A percentile compares a stretch with the other conserved stretches of the same genome.
phyloP scores from a whole-genome alignment of 2,797 vertebrate genomes.

The Neosalanx taihuensis region DNA sequence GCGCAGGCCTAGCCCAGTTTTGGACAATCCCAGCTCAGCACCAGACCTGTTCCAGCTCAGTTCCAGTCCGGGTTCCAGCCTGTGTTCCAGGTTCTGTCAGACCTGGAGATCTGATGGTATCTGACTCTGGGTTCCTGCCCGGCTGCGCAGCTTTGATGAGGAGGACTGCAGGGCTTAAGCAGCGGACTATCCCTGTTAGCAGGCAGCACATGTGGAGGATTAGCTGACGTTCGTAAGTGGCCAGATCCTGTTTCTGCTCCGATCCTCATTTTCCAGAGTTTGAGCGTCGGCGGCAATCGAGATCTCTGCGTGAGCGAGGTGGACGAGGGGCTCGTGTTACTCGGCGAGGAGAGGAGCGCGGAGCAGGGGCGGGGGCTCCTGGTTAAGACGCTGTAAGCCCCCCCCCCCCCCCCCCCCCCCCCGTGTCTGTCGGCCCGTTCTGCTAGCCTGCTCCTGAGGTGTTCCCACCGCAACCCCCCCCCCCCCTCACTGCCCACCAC shows the following conservation, averaged over 20 bases:
- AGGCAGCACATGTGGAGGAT: constrained; percentile 55
- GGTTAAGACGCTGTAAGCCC: constrained; percentile 54
- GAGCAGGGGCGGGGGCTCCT: constrained; percentile 22
- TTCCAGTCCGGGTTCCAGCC: constrained; percentile 18
- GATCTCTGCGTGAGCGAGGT: constrained; percentile 16
- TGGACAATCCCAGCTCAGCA: too few relatives aligned
- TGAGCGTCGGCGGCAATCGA: constrained; percentile 41
- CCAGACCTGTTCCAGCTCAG: not conserved
- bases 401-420: constrained; percentile 8
- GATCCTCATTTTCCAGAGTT: constrained; percentile 55
- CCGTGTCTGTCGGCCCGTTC: constrained; percentile 24
- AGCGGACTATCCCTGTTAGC: constrained; percentile 30
- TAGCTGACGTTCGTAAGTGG: constrained; percentile 47
- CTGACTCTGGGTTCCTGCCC: constrained; percentile 29
- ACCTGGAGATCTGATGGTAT: constrained; percentile 28
- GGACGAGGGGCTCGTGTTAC: constrained; percentile 51
- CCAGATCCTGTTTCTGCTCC: constrained; percentile 52
- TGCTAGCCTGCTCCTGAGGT: constrained; percentile 38
- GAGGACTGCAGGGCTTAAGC: constrained; percentile 32
- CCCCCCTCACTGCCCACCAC: not conserved
- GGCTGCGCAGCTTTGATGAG: constrained; percentile 24
- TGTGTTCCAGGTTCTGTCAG: constrained; percentile 6
- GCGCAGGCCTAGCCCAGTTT: too few relatives aligned
- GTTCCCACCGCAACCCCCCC: constrained; percentile 16
- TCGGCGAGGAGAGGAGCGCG: constrained; percentile 20